These are phyloP conservation scores for Sturnira hondurensis DNA, from an alignment of 2,113 vertebrate species.

Conservation along the genomic window DNA sequence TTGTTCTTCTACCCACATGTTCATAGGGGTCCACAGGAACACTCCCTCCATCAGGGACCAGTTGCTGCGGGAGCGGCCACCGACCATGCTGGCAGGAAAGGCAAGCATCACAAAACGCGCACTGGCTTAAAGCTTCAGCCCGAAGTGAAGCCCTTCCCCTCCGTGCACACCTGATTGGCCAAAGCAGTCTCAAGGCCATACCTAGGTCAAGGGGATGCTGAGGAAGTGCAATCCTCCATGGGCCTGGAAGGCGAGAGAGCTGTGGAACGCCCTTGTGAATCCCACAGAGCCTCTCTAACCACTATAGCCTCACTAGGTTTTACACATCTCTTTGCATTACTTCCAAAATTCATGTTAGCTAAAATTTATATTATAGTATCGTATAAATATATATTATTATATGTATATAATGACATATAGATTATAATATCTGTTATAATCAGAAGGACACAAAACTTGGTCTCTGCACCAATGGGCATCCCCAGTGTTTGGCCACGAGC, in stretches of 20 bases:
- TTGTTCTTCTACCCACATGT: neutral
- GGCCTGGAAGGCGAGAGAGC: neutral
- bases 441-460: neutral
- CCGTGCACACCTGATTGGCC: neutral
- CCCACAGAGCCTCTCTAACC: neutral
- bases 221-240: fast-evolving
- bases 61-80: neutral
- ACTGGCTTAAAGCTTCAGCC: neutral
- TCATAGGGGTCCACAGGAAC: neutral
- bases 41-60: neutral
- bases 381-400: neutral
- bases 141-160: no score
- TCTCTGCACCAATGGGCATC: neutral
- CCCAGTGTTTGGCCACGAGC: neutral
- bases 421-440: neutral
- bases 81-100: neutral
- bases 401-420: neutral
- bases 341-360: neutral
- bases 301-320: neutral
- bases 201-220: no score
- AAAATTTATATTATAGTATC: neutral
- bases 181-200: neutral
- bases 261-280: neutral
- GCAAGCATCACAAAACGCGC: neutral
- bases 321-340: neutral